These are phyloP conservation scores for Drosophila kohkoa DNA, from an alignment of 1,140 invertebrate genomes.

Conservation along the genomic window DNA sequence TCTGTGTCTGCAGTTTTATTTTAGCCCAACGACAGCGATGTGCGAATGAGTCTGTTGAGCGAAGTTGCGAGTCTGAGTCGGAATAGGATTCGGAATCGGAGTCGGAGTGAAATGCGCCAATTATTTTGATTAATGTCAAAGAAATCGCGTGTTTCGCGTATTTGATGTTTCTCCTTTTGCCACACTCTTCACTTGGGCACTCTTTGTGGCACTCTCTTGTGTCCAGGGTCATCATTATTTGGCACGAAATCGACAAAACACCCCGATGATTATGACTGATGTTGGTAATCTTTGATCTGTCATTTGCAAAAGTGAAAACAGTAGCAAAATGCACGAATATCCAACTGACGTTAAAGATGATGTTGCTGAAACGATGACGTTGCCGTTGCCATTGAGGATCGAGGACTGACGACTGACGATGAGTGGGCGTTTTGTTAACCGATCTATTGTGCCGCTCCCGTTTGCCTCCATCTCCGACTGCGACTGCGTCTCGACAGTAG, in stretches of 20 bases:
- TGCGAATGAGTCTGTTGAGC: conserved; percentile 78
- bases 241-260: conserved; percentile 60
- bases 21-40: conserved; percentile 52
- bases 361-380: conserved; percentile 1
- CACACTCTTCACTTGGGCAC: neutral
- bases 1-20: conserved; percentile 13
- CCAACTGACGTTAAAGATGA: conserved; percentile 19
- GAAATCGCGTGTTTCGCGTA: conserved; percentile 78
- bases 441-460: conserved; percentile 43
- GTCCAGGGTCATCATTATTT: conserved; percentile 57
- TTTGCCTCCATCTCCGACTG: neutral
- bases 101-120: conserved; percentile 75
- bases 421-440: conserved; percentile 72
- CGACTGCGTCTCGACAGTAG: conserved; percentile 13
- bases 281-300: conserved; percentile 73
- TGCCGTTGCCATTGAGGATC: conserved; percentile 14
- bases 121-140: conserved; percentile 84
- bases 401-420: conserved; percentile 49
- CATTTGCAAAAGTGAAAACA: conserved; percentile 67
- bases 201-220: conserved; percentile 3
- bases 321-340: conserved; percentile 32
- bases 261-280: conserved; percentile 57
- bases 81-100: no score
- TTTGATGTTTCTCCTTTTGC: conserved; percentile 64
- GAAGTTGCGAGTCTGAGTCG: conserved; percentile 32